Conservation (phyloP, 2,888 invertebrate genomes). For the Octonoba sinensis region DNA sequence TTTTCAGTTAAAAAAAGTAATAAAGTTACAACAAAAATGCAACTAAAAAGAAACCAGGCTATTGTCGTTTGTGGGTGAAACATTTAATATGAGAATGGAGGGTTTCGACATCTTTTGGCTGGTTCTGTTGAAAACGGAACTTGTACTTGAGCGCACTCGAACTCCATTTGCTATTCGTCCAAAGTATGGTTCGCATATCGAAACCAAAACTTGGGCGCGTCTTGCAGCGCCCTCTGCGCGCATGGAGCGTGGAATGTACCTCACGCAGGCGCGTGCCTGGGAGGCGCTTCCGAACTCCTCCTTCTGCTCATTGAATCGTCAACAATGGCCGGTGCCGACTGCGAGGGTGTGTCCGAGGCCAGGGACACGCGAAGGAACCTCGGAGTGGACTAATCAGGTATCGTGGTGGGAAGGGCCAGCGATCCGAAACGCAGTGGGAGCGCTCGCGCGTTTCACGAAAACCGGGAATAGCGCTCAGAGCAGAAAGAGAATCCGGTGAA, state of each 20-base stretch:
- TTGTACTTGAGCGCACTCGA: too few relatives aligned
- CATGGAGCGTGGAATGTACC: slow-evolving; percentile 4
- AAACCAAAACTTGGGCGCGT: slow-evolving; percentile 45
- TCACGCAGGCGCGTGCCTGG: slow-evolving; percentile 15
- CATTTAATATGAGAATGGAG: too few relatives aligned
- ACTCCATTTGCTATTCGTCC: slow-evolving; percentile 23
- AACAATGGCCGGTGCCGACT: not conserved
- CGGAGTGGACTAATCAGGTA: slow-evolving; percentile 35
- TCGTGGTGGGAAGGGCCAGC: slow-evolving; percentile 70
- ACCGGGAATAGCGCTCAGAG: too few relatives aligned
- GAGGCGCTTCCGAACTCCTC: slow-evolving; percentile 8
- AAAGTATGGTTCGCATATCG: slow-evolving; percentile 16
- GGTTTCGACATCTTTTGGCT: too few relatives aligned
- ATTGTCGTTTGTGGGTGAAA: too few relatives aligned
- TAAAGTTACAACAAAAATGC: too few relatives aligned
- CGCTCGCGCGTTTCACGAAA: slow-evolving; percentile 4
- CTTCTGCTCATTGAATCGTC: not conserved
- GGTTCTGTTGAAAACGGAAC: too few relatives aligned
- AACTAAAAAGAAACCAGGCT: too few relatives aligned
- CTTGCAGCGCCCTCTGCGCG: not conserved
- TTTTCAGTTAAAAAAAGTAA: too few relatives aligned
- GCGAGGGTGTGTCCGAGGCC: not conserved
- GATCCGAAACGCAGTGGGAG: slow-evolving; percentile 59
- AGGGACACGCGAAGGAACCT: not conserved
- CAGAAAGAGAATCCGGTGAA: not conserved